Percentiles rank a stretch among this genome's conserved stretches.
Conservation (phyloP, 2,113 vertebrate genomes). For the Passer montanus region DNA sequence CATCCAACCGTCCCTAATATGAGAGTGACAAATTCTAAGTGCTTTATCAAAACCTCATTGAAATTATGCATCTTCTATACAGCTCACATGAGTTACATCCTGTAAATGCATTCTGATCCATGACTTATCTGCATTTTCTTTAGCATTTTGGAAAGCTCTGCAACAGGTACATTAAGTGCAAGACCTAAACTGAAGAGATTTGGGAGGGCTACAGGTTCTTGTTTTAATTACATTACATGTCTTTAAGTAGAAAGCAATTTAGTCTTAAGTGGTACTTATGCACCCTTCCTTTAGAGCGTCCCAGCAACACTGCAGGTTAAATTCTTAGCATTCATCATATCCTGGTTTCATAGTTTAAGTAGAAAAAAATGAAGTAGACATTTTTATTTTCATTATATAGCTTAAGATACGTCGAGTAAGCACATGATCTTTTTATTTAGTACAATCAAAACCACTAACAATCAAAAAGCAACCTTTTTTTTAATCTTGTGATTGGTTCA, state of each 20-base stretch:
- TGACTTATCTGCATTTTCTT: background rate
- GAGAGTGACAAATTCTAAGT: background rate
- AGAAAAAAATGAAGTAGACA: background rate
- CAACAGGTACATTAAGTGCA: conserved; percentile 37
- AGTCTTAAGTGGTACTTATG: conserved; percentile 72
- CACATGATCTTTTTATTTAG: background rate
- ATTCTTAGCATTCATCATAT: conserved; percentile 14
- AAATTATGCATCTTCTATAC: background rate
- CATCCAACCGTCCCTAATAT: too few relatives aligned
- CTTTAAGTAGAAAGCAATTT: conserved; percentile 76
- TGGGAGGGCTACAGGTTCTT: conserved; percentile 58
- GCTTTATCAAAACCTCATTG: background rate
- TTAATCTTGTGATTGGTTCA: rapidly evolving
- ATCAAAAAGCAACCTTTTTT: background rate
- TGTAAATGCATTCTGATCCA: background rate
- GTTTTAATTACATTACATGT: conserved; percentile 74
- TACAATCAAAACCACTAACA: background rate
- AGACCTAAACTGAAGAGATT: conserved; percentile 61
- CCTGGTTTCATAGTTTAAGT: background rate
- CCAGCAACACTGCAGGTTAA: conserved; percentile 43
- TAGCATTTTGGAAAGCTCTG: background rate
- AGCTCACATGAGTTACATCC: background rate
- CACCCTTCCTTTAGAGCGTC: conserved; percentile 60
- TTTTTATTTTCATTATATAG: conserved; percentile 29
- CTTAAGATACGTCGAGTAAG: background rate